These are phyloP conservation scores for Drosophila ustulata DNA, from an alignment of 2,888 invertebrate species.

Conservation along the genomic window DNA sequence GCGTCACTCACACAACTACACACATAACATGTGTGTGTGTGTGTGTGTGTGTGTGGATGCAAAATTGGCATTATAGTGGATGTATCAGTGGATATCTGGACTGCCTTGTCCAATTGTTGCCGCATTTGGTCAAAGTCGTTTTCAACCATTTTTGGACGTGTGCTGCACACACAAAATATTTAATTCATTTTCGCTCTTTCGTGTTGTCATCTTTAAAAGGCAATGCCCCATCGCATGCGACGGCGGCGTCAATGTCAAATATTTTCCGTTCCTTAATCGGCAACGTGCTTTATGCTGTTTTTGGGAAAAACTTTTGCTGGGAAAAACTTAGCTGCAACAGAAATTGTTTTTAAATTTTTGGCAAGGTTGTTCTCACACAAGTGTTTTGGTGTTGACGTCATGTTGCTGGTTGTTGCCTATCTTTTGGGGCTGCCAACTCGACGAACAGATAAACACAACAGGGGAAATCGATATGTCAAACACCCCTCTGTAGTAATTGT, in stretches of 20 bases:
- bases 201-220: slow-evolving; percentile 56
- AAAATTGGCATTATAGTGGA: slow-evolving; percentile 44
- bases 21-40: not conserved
- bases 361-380: slow-evolving; percentile 35
- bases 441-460: not conserved
- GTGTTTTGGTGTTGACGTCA: slow-evolving; percentile 41
- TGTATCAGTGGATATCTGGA: slow-evolving; percentile 44
- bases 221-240: slow-evolving; percentile 32
- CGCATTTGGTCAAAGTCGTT: slow-evolving; percentile 66
- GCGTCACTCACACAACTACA: slow-evolving; percentile 34
- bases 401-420: slow-evolving; percentile 47
- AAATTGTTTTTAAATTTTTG: slow-evolving; percentile 47
- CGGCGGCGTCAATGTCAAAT: slow-evolving; percentile 67
- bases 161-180: slow-evolving; percentile 48
- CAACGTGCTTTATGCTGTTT: slow-evolving; percentile 32
- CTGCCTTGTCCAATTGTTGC: slow-evolving; percentile 75
- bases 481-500: slow-evolving; percentile 20
- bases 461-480: slow-evolving; percentile 43
- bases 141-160: slow-evolving; percentile 78
- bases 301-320: slow-evolving; percentile 34
- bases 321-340: slow-evolving; percentile 29
- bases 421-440: slow-evolving; percentile 39
- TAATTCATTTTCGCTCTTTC: slow-evolving; percentile 69
- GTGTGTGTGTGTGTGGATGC: slow-evolving; percentile 18
- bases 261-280: slow-evolving; percentile 72